Conservation (phyloP, 64 coral and sea anemone genomes). For the Actinia equina region DNA sequence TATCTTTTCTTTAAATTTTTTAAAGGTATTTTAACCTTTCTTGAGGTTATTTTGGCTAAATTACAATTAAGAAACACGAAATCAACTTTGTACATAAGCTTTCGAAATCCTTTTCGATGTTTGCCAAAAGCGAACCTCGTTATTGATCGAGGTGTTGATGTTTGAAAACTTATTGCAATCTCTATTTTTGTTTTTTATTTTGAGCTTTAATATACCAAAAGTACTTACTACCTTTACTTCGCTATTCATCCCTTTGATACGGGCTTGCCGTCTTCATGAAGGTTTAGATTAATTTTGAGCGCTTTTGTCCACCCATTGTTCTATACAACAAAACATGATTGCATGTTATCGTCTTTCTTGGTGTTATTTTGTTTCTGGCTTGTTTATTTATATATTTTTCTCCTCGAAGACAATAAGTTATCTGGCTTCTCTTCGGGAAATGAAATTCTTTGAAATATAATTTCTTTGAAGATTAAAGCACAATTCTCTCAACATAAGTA, state of each 20-base stretch:
- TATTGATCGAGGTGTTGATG: not conserved
- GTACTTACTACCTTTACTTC: not conserved
- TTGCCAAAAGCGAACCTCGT: not conserved
- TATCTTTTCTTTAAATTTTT: not conserved
- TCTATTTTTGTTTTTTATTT: constrained; percentile 6
- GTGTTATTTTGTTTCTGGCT: not conserved
- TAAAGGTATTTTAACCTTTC: not conserved
- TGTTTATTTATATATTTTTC: not conserved
- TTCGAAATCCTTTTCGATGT: not conserved
- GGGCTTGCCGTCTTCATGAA: not conserved
- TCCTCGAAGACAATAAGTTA: not conserved
- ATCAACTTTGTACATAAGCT: not conserved
- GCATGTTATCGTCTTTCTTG: not conserved
- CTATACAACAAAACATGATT: not conserved
- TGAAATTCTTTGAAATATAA: too few species aligned
- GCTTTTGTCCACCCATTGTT: not conserved
- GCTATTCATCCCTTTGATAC: not conserved
- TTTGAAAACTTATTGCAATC: not conserved
- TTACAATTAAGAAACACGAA: not conserved
- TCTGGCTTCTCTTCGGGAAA: too few species aligned
- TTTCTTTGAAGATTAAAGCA: not conserved
- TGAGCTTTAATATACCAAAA: not conserved
- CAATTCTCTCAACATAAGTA: not conserved
- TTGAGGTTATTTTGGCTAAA: not conserved
- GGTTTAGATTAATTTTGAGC: not conserved